Conservation (phyloP, 2,113 vertebrate genomes). For the Pteruthius melanotis region DNA sequence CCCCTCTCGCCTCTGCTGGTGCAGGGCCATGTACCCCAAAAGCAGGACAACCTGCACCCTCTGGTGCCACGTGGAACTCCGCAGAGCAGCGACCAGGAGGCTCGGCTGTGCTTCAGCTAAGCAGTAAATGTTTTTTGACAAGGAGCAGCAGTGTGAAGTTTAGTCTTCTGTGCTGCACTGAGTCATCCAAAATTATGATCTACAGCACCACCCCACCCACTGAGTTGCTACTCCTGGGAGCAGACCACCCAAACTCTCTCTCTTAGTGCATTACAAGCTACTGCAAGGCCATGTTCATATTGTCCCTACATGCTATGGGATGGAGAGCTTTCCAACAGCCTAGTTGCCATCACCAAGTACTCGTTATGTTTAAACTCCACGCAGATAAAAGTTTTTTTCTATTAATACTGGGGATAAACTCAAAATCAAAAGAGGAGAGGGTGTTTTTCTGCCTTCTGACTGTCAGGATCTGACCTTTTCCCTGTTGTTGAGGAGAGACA, state of each 20-base stretch:
- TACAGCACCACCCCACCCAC: neutral
- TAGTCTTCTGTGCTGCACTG: neutral
- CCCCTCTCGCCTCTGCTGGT: neutral
- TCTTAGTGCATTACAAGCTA: neutral
- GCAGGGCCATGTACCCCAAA: rapidly evolving
- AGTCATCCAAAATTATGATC: slow-evolving; percentile 19
- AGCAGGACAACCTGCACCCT: neutral
- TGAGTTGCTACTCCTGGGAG: neutral
- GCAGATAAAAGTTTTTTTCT: neutral
- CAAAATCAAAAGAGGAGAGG: neutral
- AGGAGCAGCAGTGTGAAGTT: slow-evolving; percentile 35
- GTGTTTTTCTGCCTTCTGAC: neutral
- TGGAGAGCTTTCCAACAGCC: neutral
- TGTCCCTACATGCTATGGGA: rapidly evolving
- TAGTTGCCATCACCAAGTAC: neutral
- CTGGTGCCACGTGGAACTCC: neutral
- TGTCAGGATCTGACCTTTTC: neutral
- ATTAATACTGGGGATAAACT: neutral
- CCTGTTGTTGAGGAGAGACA: neutral
- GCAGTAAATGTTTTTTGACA: slow-evolving; percentile 43
- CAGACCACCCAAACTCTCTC: slow-evolving; percentile 19
- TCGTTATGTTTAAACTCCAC: neutral
- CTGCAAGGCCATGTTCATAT: neutral
- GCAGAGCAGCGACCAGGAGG: neutral
- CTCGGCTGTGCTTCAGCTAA: neutral